Percentiles rank a stretch among this genome's conserved stretches.
phyloP scores from a whole-genome alignment of 2,797 vertebrate genomes.

The Sebastiscus tertius region DNA sequence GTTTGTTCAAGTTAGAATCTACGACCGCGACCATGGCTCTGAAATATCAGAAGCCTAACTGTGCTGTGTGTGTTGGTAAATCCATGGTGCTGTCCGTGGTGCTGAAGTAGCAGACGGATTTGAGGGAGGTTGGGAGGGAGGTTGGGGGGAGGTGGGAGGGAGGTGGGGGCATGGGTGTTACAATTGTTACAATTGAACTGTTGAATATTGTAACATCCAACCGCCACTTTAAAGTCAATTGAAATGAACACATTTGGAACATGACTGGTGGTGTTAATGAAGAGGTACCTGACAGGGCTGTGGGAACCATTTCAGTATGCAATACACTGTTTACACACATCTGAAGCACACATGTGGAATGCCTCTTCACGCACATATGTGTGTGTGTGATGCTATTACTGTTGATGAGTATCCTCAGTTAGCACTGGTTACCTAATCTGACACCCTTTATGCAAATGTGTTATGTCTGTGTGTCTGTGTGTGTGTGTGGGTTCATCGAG shows the following conservation, averaged over 20 bases:
- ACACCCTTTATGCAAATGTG: not conserved
- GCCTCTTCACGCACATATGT: not conserved
- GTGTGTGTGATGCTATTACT: not conserved
- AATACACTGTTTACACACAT: not conserved
- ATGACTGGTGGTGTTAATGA: not conserved
- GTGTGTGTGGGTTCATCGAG: not conserved
- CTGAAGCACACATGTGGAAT: not conserved
- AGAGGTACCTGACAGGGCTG: not conserved
- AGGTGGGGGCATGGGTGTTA: too few relatives aligned
- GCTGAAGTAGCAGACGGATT: too few relatives aligned
- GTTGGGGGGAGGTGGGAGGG: too few relatives aligned
- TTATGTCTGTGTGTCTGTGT: not conserved
- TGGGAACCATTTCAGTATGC: not conserved
- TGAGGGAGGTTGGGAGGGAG: too few relatives aligned
- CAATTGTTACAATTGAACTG: too few relatives aligned
- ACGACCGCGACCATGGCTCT: accelerated
- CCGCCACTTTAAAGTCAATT: not conserved
- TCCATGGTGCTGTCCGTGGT: too few relatives aligned
- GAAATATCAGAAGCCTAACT: too few relatives aligned
- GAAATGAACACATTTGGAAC: not conserved
- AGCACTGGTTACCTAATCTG: not conserved
- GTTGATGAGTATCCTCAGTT: not conserved
- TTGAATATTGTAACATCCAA: too few relatives aligned
- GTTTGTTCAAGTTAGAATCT: too few relatives aligned
- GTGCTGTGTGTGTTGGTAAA: too few relatives aligned